Evolutionary conservation across 2,888 invertebrate species (phyloP), one percentile per base, ranked within the genome.

Genomic region (Acutogordius australiensis): DNA sequence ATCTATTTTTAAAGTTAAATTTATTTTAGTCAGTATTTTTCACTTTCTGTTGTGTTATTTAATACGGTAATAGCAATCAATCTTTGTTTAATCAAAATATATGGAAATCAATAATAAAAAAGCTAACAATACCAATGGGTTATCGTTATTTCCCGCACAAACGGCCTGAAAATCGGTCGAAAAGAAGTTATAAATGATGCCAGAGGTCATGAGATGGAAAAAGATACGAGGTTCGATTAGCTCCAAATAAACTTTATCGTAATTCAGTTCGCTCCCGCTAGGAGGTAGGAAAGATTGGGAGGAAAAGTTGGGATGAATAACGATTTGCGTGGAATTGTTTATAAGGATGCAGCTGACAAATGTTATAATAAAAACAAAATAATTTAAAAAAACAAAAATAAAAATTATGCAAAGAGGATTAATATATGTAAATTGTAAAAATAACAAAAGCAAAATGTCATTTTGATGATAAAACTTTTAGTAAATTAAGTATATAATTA

Each of bases 261-360:
- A 51, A n/a, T n/a, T n/a, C 23, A 51, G 23, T n/a, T 51, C 51
- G 23, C 23, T 23, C 23, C 23, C 51, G 23, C 26, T 8, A 21
- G 8, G 4, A 4, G 51, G 23, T n/a, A n/a, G n/a, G 23, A 51
- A n/a, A 4, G 51, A 4, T 8, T 51, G 51, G 4, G 51, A 8
- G 4, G 51, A 51, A 51, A 51, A 51, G 26, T 51, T 51, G 8
- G 51, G 51, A 26, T 51, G 51, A 51, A 51, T 51, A n/a, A 51
- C 51, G 4, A 51, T 51, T 51, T 51, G 51, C 18, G 51, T 51
- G 8, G 51, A 51, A 51, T 51, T 51, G 13, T 51, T 23, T 4
- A 51, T 23, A n/a, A 51, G 8, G 23, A 51, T 51, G 23, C 51
- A 51, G 26, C 51, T 51, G 23, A n/a, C n/a, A n/a, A n/a, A n/a